phyloP scores from a whole-genome alignment of 1,140 invertebrate species.

The Solenopsis fugax region DNA sequence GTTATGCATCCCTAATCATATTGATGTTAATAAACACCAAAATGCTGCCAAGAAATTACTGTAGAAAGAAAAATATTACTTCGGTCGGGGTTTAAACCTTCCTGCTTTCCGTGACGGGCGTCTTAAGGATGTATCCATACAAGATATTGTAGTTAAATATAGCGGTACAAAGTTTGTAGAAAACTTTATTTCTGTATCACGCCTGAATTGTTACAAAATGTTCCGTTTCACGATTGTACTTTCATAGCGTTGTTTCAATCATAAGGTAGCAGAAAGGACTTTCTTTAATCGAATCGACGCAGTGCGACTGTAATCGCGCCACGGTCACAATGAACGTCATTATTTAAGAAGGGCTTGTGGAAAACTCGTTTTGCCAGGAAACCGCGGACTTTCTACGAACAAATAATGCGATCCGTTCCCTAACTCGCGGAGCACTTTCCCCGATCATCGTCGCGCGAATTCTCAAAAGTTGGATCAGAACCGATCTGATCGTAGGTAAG shows the following conservation, averaged over 20 bases:
- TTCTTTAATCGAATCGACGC: constrained; percentile 41
- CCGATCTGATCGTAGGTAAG: constrained; percentile 48
- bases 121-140: not conserved
- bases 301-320: constrained; percentile 5
- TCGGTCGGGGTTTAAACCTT: too few relatives aligned
- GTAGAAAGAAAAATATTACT: too few relatives aligned
- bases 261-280: not conserved
- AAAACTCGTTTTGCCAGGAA: constrained; percentile 46
- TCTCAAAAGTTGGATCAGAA: constrained; percentile 60
- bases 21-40: too few relatives aligned
- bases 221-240: not conserved
- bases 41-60: too few relatives aligned
- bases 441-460: constrained; percentile 55
- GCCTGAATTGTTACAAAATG: not conserved
- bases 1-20: too few relatives aligned
- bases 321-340: constrained; percentile 42
- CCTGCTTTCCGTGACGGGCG: too few relatives aligned
- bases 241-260: not conserved
- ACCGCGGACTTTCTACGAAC: constrained; percentile 36
- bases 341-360: constrained; percentile 37
- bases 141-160: constrained; percentile 1
- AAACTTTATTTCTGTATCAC: not conserved
- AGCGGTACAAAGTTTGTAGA: not conserved
- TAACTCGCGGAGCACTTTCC: constrained; percentile 43
- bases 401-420: constrained; percentile 59